Percentiles rank a stretch among this genome's conserved stretches.
Evolutionary conservation across 2,113 vertebrate genomes (phyloP).

Genomic region (Anguilla rostrata): DNA sequence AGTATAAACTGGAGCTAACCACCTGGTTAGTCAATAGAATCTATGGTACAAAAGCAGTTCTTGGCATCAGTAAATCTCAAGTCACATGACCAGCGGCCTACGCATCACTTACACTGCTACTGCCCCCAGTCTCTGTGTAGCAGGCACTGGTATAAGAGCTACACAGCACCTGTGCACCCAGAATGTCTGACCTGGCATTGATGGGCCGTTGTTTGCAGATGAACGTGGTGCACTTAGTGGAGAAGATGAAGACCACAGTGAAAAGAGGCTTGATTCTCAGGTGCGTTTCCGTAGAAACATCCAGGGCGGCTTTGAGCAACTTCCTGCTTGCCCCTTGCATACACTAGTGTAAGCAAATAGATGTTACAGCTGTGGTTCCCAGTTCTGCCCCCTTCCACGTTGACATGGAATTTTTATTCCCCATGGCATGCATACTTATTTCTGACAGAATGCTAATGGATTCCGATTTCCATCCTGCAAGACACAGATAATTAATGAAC

Average conservation of each 20-base stretch:
- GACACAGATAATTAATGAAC: too few relatives aligned
- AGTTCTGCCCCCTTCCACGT: too few relatives aligned
- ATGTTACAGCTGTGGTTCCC: neutral
- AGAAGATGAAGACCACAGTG: conserved; percentile 93
- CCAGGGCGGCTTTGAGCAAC: too few relatives aligned
- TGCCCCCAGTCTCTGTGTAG: neutral
- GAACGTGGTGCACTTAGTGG: conserved; percentile 84
- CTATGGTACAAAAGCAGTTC: too few relatives aligned
- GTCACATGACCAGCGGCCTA: too few relatives aligned
- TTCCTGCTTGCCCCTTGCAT: neutral
- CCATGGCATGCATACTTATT: too few relatives aligned
- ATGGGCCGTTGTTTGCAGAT: conserved; percentile 55
- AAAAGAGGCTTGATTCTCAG: conserved; percentile 87
- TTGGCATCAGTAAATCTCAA: too few relatives aligned
- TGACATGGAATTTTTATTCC: too few relatives aligned
- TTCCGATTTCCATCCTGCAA: too few relatives aligned
- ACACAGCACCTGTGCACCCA: neutral
- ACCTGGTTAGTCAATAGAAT: too few relatives aligned
- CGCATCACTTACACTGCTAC: too few relatives aligned
- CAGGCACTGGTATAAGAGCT: neutral
- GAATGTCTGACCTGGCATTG: neutral
- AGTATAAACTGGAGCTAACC: neutral
- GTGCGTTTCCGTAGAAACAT: conserved; percentile 50
- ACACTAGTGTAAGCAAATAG: neutral
- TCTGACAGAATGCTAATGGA: too few relatives aligned